These are phyloP conservation scores for Achatina immaculata DNA, from an alignment of 1,140 invertebrate species.

Conservation along the genomic window DNA sequence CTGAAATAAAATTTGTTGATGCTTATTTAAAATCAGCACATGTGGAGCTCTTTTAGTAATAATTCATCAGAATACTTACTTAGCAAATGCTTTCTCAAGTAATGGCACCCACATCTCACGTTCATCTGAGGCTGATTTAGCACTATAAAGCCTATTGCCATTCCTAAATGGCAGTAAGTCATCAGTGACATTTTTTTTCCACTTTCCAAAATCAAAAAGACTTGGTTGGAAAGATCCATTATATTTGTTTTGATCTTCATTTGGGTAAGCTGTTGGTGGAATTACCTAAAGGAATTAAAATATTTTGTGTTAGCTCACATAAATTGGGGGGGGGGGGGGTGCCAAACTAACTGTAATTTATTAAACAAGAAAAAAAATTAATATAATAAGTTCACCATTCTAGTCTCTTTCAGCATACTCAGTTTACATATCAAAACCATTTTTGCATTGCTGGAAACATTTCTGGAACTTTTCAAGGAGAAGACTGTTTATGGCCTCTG, in stretches of 20 bases:
- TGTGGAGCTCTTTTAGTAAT: no score
- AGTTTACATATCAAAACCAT: no score
- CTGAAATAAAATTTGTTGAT: no score
- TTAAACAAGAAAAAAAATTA: neutral
- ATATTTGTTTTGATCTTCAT: conserved; percentile 59
- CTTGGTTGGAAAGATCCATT: conserved; percentile 76
- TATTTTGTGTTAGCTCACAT: no score
- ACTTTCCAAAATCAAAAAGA: conserved; percentile 84
- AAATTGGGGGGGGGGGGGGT: neutral
- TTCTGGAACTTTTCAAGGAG: no score
- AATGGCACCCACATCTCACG: conserved; percentile 76
- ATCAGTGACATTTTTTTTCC: conserved; percentile 83
- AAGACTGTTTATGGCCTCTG: no score
- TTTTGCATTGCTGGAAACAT: no score
- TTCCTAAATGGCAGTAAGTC: conserved; percentile 79
- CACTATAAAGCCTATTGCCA: conserved; percentile 73
- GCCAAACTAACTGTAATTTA: neutral
- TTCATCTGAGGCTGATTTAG: conserved; percentile 61
- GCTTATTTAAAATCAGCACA: no score
- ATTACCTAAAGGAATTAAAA: conserved; percentile 65
- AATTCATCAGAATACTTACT: conserved; percentile 71
- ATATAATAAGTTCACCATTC: no score
- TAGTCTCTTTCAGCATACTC: no score
- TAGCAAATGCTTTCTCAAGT: conserved; percentile 86
- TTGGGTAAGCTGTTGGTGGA: conserved; percentile 60